Evolutionary conservation across 2,888 invertebrate genomes (phyloP), one percentile per base, ranked within the genome.

Genomic region (Nasonovia ribisnigri): DNA sequence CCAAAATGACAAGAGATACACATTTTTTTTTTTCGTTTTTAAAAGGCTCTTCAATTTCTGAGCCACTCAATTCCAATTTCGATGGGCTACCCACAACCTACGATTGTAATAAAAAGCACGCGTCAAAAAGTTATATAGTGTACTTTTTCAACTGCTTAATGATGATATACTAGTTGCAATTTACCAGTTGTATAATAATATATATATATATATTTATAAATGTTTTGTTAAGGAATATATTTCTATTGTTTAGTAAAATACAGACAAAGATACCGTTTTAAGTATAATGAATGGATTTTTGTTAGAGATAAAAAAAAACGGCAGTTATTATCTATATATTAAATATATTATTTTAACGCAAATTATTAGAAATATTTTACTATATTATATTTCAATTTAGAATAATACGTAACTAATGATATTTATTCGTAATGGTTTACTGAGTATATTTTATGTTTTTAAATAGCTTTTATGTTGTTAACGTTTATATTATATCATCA

Each of bases 61-160:
- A 42, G 51, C 29, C 51, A 67, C 48, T 67, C 86, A 67, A 88
- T 92, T 92, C 29, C 48, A 92, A 92, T 87, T 87, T 92, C 29
- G 48, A 87, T 29, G 87, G 60, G 84, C 60, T 36, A 26, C 36
- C 20, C 36, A 42, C 26, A 42, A 46, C 42, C 48, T 51, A 88
- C 48, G 42, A 67, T 67, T 86, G 36, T 57, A 86, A 86, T 48
- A 60, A 86, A 91, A 48, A 92, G 16, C 43, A 86, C 42, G 46
- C 42, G 60, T 86, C 36, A 42, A 88, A 92, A 92, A 60, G 42
- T 10, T 43, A 46, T 84, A 16, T 42, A 67, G 20, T 57, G 8
- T 43, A 43, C 42, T 54, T 91, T 90, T 91, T 29, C 26, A 43
- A 13, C 24, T 86, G n/a, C 13, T 57, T 24, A 29, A n/a, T 46